phyloP scores from a whole-genome alignment of 1,140 invertebrate genomes.

The Antheraea mylitta region DNA sequence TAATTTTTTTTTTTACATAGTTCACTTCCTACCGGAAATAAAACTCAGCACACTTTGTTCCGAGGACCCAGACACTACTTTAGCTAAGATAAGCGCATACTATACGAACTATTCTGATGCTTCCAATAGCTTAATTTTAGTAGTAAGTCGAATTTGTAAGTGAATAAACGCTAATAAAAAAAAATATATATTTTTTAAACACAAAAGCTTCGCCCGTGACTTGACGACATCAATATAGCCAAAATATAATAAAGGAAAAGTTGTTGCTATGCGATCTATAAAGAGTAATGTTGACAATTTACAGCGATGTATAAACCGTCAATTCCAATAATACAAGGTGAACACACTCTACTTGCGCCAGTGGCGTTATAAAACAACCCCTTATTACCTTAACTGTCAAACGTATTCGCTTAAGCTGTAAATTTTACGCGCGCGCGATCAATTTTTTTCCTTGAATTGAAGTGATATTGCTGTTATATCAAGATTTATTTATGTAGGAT shows the following conservation, averaged over 20 bases:
- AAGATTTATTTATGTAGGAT: slow-evolving; percentile 1
- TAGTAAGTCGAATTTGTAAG: too few relatives aligned
- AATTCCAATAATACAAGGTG: background rate
- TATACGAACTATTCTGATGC: too few relatives aligned
- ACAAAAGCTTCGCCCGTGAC: too few relatives aligned
- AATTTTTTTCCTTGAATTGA: slow-evolving; percentile 20
- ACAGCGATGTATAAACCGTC: background rate
- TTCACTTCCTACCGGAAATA: too few relatives aligned
- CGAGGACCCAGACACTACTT: too few relatives aligned
- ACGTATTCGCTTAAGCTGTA: slow-evolving; percentile 8
- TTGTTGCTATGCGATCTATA: background rate
- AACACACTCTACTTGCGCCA: background rate
- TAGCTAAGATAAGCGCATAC: too few relatives aligned
- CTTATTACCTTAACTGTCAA: slow-evolving; percentile 19
- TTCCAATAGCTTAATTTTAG: too few relatives aligned
- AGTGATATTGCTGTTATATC: slow-evolving; percentile 3
- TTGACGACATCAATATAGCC: too few relatives aligned
- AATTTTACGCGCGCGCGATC: slow-evolving; percentile 16
- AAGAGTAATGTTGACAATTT: background rate
- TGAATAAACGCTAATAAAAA: too few relatives aligned
- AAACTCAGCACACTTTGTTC: too few relatives aligned
- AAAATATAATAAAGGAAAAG: background rate
- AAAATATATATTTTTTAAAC: too few relatives aligned
- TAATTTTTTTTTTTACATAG: too few relatives aligned
- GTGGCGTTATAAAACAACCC: slow-evolving; percentile 17